Percentiles rank a stretch among this genome's conserved stretches.
Evolutionary conservation across 2,113 vertebrate species (phyloP).

Genomic region (Serilophus lunatus): DNA sequence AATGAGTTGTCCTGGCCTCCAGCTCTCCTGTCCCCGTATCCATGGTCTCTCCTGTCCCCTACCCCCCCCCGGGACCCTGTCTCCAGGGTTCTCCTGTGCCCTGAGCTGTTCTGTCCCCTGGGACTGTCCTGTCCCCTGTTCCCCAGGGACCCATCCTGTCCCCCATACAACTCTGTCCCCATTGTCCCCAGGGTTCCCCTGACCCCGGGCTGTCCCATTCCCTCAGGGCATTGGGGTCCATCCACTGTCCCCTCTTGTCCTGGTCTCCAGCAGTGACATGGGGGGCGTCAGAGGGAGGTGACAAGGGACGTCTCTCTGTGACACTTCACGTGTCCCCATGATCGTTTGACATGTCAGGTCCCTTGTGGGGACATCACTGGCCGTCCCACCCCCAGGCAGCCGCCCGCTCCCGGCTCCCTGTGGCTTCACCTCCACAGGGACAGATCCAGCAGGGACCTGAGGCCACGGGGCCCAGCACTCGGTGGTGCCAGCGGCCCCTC

Average conservation of each 20-base stretch:
- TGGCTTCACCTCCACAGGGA: not conserved
- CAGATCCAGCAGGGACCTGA: not conserved
- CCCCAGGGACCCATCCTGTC: not conserved
- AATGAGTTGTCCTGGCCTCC: not conserved
- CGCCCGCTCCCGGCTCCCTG: not conserved
- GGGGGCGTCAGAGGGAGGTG: not conserved
- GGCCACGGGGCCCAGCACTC: not conserved
- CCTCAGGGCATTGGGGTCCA: not conserved
- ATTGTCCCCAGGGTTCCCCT: not conserved
- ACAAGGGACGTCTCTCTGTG: not conserved
- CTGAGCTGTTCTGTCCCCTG: not conserved
- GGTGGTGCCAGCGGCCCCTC: accelerated
- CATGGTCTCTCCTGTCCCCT: not conserved
- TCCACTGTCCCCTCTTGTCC: not conserved
- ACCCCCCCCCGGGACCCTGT: no score
- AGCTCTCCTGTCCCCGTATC: not conserved
- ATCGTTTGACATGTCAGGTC: not conserved
- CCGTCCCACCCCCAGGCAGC: not conserved
- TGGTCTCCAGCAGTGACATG: not conserved
- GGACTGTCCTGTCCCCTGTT: not conserved
- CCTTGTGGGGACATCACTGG: not conserved
- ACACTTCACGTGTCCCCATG: accelerated
- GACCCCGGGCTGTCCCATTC: not conserved
- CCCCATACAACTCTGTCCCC: not conserved
- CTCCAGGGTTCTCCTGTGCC: no score